Evolutionary conservation across 1,140 invertebrate genomes (phyloP).

Genomic region (Bathynomus jamesi): DNA sequence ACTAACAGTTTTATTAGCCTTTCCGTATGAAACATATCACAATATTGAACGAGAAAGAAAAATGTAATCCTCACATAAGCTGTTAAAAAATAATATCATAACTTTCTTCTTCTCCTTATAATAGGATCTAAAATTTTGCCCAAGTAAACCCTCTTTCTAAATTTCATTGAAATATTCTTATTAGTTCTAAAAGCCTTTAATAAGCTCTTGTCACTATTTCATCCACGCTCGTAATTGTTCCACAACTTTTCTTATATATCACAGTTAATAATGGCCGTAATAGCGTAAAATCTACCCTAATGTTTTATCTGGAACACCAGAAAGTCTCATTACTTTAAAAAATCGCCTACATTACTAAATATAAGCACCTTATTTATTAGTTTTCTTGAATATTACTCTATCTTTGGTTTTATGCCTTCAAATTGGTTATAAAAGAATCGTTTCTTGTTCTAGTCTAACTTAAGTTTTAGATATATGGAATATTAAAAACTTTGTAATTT

Average conservation of each 20-base stretch:
- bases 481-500: background rate
- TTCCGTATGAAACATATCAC: background rate
- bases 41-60: background rate
- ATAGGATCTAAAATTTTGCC: background rate
- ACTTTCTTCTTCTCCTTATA: background rate
- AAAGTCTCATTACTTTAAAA: background rate
- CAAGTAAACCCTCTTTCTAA: background rate
- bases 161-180: conserved; percentile 1
- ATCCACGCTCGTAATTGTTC: background rate
- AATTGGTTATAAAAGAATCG: background rate
- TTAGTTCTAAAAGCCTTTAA: background rate
- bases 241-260: background rate
- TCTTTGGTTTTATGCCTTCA: background rate
- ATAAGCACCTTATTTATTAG: background rate
- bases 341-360: background rate
- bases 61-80: background rate
- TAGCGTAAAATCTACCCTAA: background rate
- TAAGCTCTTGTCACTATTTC: background rate
- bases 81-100: background rate
- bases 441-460: background rate
- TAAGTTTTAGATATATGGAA: background rate
- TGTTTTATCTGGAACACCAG: background rate
- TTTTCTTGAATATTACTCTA: background rate
- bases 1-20: background rate
- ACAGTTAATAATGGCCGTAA: background rate